phyloP scores from a whole-genome alignment of 2,797 vertebrate species.

The Dendrocincla fuliginosa region DNA sequence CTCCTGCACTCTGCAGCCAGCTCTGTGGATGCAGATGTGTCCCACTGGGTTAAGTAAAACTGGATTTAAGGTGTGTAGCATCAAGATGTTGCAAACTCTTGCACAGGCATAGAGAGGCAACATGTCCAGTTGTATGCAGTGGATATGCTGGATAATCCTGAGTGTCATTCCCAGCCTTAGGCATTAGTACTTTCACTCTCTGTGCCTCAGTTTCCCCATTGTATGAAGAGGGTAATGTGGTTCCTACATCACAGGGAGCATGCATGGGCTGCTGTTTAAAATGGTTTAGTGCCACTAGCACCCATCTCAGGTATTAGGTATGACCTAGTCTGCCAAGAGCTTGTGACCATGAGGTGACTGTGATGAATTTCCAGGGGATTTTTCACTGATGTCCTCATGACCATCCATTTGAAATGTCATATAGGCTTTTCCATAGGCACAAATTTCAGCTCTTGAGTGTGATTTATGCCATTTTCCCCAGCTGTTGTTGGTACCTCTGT shows the following conservation, averaged over 20 bases:
- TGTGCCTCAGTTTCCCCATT: background rate
- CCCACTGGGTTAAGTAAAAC: background rate
- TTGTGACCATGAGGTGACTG: background rate
- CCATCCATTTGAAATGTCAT: background rate
- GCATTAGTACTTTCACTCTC: background rate
- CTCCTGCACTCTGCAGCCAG: background rate
- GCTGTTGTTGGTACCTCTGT: background rate
- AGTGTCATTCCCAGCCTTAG: background rate
- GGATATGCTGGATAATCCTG: background rate
- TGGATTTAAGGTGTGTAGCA: background rate
- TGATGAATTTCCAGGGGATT: background rate
- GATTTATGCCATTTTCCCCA: background rate
- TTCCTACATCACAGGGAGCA: background rate
- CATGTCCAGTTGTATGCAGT: rapidly evolving
- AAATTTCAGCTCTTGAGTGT: background rate
- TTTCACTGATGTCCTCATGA: background rate
- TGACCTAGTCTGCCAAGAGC: background rate
- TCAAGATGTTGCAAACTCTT: background rate
- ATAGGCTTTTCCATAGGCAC: background rate
- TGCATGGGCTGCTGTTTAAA: background rate
- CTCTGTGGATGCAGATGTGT: background rate
- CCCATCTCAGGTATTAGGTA: background rate
- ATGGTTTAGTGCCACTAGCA: background rate
- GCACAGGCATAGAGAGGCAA: background rate
- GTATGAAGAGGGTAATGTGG: background rate